These are phyloP conservation scores for Gymnodraco acuticeps DNA, from an alignment of 2,797 vertebrate genomes.

Conservation along the genomic window DNA sequence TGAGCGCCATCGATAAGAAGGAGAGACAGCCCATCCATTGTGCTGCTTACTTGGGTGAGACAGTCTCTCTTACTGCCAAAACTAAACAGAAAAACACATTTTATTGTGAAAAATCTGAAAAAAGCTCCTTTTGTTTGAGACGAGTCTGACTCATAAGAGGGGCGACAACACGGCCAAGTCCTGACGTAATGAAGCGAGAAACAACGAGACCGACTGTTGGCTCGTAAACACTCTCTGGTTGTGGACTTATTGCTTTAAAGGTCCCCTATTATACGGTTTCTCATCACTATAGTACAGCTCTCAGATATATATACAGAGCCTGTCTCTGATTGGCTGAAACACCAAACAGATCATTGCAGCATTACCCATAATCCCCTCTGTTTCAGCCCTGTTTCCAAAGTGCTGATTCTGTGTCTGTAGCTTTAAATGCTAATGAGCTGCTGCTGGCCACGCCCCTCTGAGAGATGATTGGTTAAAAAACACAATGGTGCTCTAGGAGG, in stretches of 20 bases:
- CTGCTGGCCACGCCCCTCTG: too few relatives aligned
- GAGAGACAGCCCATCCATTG: constrained; percentile 95
- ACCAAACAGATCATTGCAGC: too few relatives aligned
- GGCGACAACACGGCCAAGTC: not conserved
- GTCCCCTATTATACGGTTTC: too few relatives aligned
- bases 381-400: too few relatives aligned
- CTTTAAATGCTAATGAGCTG: too few relatives aligned
- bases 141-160: not conserved
- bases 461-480: too few relatives aligned
- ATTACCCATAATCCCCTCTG: too few relatives aligned
- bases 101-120: constrained; percentile 22
- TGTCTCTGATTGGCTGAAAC: too few relatives aligned
- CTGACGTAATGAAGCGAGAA: not conserved
- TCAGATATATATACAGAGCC: too few relatives aligned
- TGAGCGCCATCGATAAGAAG: constrained; percentile 95
- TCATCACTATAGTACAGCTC: too few relatives aligned
- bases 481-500: too few relatives aligned
- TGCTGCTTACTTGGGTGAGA: constrained; percentile 93
- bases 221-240: not conserved
- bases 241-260: not conserved
- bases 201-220: not conserved
- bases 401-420: too few relatives aligned
- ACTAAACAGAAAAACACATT: not conserved
- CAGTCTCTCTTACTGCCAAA: not conserved
- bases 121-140: constrained; percentile 10